Evolutionary conservation across 2,888 invertebrate genomes (phyloP).

Genomic region (Aporophyla lueneburgensis): DNA sequence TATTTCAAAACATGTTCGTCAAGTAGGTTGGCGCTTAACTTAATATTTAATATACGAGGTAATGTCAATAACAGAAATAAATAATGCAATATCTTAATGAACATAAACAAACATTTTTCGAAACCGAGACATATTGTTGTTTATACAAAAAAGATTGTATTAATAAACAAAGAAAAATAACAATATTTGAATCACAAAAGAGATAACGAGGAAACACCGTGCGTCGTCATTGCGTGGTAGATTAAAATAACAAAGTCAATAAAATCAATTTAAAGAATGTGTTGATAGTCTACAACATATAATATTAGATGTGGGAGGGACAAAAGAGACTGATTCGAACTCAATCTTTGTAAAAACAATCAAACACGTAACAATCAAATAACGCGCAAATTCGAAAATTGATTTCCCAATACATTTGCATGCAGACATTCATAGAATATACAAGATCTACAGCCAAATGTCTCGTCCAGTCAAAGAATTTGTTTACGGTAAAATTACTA

Average conservation of each 20-base stretch:
- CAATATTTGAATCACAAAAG: slow-evolving; percentile 7
- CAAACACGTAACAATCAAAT: not conserved
- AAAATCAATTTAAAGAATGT: slow-evolving; percentile 20
- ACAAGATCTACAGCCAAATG: slow-evolving; percentile 3
- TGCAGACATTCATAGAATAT: not conserved
- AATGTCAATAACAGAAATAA: not conserved
- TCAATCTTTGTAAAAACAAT: slow-evolving; percentile 4
- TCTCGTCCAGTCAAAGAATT: slow-evolving; percentile 12
- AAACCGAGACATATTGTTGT: not conserved
- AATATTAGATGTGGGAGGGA: slow-evolving; percentile 21
- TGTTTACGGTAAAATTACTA: slow-evolving; percentile 45
- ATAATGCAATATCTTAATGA: not conserved
- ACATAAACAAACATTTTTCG: not conserved
- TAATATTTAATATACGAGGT: not conserved
- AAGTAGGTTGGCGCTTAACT: not conserved
- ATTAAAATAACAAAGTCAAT: slow-evolving; percentile 21
- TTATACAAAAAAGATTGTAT: slow-evolving; percentile 28
- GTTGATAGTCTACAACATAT: slow-evolving; percentile 13
- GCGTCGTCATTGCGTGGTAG: slow-evolving; percentile 28
- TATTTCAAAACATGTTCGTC: not conserved
- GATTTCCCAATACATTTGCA: not conserved
- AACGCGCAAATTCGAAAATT: not conserved
- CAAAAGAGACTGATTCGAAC: slow-evolving; percentile 13
- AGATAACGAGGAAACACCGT: slow-evolving; percentile 28
- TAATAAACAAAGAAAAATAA: slow-evolving; percentile 20